phyloP scores from a whole-genome alignment of 2,113 vertebrate species.

The Gymnorhina tibicen region DNA sequence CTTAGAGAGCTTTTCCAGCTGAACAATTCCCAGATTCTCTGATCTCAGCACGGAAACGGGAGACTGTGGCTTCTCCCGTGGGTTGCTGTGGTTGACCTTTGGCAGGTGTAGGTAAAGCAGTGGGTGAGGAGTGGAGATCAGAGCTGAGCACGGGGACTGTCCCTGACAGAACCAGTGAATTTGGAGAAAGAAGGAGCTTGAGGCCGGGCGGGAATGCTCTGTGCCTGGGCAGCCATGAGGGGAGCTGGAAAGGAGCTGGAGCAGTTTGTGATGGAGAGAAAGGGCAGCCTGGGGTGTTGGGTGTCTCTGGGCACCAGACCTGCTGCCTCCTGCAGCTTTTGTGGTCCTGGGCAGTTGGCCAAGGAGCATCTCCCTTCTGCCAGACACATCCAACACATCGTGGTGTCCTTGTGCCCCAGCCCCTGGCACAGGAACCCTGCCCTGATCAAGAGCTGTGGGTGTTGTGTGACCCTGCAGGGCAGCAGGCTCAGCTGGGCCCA shows the following conservation, averaged over 20 bases:
- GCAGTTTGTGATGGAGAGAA: not conserved
- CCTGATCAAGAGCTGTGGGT: not conserved
- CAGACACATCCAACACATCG: accelerated
- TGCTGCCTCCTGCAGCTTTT: not conserved
- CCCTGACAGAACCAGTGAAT: not conserved
- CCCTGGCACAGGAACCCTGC: not conserved
- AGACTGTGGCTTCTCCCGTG: not conserved
- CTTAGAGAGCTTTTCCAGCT: not conserved
- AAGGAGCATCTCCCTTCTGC: not conserved
- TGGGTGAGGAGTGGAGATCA: not conserved
- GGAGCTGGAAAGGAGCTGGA: not conserved
- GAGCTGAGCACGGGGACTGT: accelerated
- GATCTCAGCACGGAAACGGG: accelerated
- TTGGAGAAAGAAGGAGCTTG: not conserved
- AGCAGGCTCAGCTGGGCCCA: not conserved
- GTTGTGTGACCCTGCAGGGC: not conserved
- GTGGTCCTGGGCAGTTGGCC: not conserved
- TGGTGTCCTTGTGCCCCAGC: accelerated
- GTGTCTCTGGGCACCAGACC: not conserved
- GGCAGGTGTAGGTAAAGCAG: not conserved
- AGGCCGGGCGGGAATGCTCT: not conserved
- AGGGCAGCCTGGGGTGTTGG: not conserved
- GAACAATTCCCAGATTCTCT: not conserved
- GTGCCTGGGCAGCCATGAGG: not conserved
- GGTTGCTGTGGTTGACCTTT: too few species aligned